Percentiles rank a stretch among this genome's conserved stretches.
Evolutionary conservation across 1,140 invertebrate genomes (phyloP).

Genomic region (Cataglyphis hispanica): DNA sequence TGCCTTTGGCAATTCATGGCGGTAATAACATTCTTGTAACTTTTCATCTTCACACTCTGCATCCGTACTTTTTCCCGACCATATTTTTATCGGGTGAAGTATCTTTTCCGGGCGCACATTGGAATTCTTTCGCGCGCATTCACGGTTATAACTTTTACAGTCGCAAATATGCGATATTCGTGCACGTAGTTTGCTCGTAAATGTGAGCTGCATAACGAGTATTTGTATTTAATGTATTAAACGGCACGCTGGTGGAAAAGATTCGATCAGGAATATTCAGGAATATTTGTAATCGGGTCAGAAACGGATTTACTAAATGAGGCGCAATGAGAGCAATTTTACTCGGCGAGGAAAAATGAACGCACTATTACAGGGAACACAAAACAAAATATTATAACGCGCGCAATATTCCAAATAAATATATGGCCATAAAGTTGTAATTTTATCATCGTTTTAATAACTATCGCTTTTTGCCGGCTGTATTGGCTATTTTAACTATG

Average conservation of each 20-base stretch:
- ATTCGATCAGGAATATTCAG: slow-evolving; percentile 57
- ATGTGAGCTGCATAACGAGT: slow-evolving; percentile 33
- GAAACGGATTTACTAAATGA: slow-evolving; percentile 47
- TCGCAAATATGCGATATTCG: slow-evolving; percentile 35
- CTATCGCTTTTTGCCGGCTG: not conserved
- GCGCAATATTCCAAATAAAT: slow-evolving; percentile 36
- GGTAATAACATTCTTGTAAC: slow-evolving; percentile 67
- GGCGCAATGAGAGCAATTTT: slow-evolving; percentile 51
- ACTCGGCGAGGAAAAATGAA: slow-evolving; percentile 37
- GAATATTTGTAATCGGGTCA: slow-evolving; percentile 56
- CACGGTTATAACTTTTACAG: slow-evolving; percentile 50
- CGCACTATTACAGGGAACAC: slow-evolving; percentile 4
- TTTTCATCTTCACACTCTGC: slow-evolving; percentile 61
- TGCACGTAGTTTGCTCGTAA: not conserved
- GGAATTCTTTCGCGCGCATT: slow-evolving; percentile 47
- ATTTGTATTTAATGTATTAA: slow-evolving; percentile 63
- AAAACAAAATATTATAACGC: slow-evolving; percentile 47
- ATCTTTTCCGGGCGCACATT: slow-evolving; percentile 51
- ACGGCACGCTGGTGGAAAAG: slow-evolving; percentile 28
- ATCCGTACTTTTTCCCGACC: not conserved
- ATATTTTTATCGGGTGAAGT: slow-evolving; percentile 51
- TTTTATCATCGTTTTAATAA: slow-evolving; percentile 42
- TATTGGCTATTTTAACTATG: not conserved
- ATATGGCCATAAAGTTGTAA: slow-evolving; percentile 17
- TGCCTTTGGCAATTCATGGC: slow-evolving; percentile 67